Percentiles rank a stretch among this genome's conserved stretches.
These are phyloP conservation scores for Epicampocera succincta DNA, from an alignment of 2,888 invertebrate species.

Conservation along the genomic window DNA sequence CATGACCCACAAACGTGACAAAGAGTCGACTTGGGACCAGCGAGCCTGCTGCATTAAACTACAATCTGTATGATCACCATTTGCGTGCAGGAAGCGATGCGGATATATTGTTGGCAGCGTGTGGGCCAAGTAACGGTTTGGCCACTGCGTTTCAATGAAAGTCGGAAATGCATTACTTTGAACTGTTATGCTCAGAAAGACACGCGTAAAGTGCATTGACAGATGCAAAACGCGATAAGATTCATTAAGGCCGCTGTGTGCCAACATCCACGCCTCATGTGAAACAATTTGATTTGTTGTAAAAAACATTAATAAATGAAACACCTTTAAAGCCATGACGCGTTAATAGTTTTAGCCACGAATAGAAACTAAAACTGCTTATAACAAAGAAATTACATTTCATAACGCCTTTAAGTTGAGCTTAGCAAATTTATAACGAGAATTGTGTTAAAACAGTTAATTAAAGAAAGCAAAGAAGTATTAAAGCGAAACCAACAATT, in stretches of 20 bases:
- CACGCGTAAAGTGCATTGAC: slow-evolving; percentile 77
- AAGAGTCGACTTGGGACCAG: slow-evolving; percentile 78
- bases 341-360: slow-evolving; percentile 37
- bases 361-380: slow-evolving; percentile 23
- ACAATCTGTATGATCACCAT: slow-evolving; percentile 73
- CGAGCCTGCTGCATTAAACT: slow-evolving; percentile 76
- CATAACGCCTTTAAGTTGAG: slow-evolving; percentile 45
- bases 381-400: slow-evolving; percentile 36
- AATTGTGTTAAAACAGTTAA: slow-evolving; percentile 37
- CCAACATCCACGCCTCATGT: slow-evolving; percentile 73
- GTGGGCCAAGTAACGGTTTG: slow-evolving; percentile 75
- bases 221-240: slow-evolving; percentile 78
- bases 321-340: slow-evolving; percentile 42
- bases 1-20: slow-evolving; percentile 78
- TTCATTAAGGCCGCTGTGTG: slow-evolving; percentile 76
- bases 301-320: slow-evolving; percentile 43
- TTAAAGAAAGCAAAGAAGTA: not conserved
- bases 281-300: slow-evolving; percentile 21
- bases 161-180: slow-evolving; percentile 75
- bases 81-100: slow-evolving; percentile 72
- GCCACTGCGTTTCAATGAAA: slow-evolving; percentile 78
- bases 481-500: not conserved
- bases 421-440: slow-evolving; percentile 38
- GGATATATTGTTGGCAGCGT: slow-evolving; percentile 74
- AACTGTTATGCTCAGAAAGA: slow-evolving; percentile 77